These are phyloP conservation scores for Dicentrarchus labrax DNA, from an alignment of 2,113 vertebrate genomes.

Conservation along the genomic window DNA sequence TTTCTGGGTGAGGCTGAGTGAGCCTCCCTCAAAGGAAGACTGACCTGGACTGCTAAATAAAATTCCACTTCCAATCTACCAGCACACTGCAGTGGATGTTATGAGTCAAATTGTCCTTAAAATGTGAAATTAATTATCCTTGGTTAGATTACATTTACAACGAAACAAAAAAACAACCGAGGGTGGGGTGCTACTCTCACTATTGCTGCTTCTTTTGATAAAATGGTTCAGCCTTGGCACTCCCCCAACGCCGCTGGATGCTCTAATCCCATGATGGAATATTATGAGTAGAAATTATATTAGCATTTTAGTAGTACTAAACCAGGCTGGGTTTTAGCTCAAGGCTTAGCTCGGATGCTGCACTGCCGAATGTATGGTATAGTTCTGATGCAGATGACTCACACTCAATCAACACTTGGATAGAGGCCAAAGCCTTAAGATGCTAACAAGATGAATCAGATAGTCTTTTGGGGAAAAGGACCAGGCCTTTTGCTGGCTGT, in stretches of 20 bases:
- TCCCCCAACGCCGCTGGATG: background rate
- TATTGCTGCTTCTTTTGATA: constrained; percentile 19
- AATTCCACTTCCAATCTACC: constrained; percentile 4
- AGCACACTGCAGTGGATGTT: background rate
- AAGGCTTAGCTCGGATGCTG: background rate
- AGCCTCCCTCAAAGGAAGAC: background rate
- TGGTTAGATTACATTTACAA: background rate
- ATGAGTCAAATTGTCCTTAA: background rate
- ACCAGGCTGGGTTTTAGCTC: background rate
- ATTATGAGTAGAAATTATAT: constrained; percentile 41
- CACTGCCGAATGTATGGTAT: background rate
- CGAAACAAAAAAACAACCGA: background rate
- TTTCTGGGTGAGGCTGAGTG: constrained; percentile 3
- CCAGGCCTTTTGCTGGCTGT: background rate
- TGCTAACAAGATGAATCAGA: constrained; percentile 23
- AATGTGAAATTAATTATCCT: constrained; percentile 14
- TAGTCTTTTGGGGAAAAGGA: background rate
- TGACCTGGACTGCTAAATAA: background rate
- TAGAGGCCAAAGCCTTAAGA: constrained; percentile 11
- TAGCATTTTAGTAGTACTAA: constrained; percentile 24
- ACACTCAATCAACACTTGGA: constrained; percentile 12
- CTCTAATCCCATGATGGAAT: constrained; percentile 29
- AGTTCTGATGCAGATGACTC: constrained; percentile 29
- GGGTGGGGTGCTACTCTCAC: background rate
- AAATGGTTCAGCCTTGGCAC: constrained; percentile 8